phyloP scores from a whole-genome alignment of 2,113 vertebrate genomes.

The Abramis brama region DNA sequence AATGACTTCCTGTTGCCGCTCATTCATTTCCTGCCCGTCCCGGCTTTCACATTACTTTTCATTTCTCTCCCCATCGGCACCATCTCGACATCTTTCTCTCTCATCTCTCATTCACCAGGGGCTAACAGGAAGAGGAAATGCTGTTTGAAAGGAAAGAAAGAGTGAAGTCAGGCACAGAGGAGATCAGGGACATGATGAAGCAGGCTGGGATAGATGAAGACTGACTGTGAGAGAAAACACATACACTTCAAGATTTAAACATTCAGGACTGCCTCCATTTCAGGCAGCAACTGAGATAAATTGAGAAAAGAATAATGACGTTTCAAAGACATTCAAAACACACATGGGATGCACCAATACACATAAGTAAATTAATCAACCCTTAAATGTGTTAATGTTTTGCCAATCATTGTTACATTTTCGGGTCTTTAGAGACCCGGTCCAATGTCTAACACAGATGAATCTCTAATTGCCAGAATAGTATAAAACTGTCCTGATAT shows the following conservation, averaged over 20 bases:
- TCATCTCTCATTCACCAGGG: constrained; percentile 28
- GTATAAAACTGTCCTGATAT: no score
- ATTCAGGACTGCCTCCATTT: neutral
- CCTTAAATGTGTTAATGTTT: no score
- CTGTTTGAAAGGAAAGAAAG: constrained; percentile 32
- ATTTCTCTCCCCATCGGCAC: constrained; percentile 47
- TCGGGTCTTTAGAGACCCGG: no score
- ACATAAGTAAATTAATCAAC: neutral
- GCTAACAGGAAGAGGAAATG: constrained; percentile 40
- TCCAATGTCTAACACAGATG: no score
- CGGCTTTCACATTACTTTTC: constrained; percentile 29
- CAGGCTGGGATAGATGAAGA: constrained; percentile 34
- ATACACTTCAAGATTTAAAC: neutral
- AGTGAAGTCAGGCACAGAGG: neutral
- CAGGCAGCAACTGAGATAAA: neutral
- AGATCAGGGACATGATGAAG: constrained; percentile 40
- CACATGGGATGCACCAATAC: neutral
- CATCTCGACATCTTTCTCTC: constrained; percentile 49
- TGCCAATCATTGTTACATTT: no score
- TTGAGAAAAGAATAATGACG: neutral
- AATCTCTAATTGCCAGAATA: no score
- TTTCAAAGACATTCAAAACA: neutral
- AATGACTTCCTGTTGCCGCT: constrained; percentile 56
- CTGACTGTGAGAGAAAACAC: constrained; percentile 46
- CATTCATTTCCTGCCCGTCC: constrained; percentile 52